These are phyloP conservation scores for Gavia stellata DNA, from an alignment of 2,113 vertebrate species.

Conservation along the genomic window DNA sequence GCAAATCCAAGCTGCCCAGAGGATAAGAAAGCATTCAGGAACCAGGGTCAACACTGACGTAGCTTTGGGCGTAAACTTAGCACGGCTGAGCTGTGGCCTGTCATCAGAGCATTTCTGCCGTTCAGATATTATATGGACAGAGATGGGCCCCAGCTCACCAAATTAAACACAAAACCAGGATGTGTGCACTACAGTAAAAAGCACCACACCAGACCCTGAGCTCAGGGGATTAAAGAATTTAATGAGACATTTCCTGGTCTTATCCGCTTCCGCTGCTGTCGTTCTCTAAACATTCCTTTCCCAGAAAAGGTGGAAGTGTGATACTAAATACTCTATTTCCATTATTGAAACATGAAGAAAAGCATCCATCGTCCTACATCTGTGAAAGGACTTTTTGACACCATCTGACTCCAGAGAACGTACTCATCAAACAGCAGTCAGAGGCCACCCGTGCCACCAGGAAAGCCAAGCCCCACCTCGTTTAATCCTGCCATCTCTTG, in stretches of 20 bases:
- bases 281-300: not conserved
- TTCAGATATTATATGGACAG: not conserved
- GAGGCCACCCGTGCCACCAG: not conserved
- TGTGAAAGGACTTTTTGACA: not conserved
- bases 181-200: not conserved
- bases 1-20: not conserved
- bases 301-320: not conserved
- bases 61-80: not conserved
- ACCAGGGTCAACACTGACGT: not conserved
- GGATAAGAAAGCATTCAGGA: not conserved
- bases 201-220: not conserved
- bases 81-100: not conserved
- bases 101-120: not conserved
- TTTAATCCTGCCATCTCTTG: constrained; percentile 92
- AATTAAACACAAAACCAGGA: not conserved
- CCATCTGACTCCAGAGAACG: not conserved
- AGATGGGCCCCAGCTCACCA: not conserved
- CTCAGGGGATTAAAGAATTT: constrained; percentile 7
- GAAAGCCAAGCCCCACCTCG: constrained; percentile 75
- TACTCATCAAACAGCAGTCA: not conserved
- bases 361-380: not conserved
- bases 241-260: constrained; percentile 10
- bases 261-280: not conserved
- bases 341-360: not conserved
- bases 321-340: not conserved